Percentiles rank a stretch among this genome's conserved stretches.
phyloP scores from a whole-genome alignment of 2,888 invertebrate species.

The Andrena minutula region DNA sequence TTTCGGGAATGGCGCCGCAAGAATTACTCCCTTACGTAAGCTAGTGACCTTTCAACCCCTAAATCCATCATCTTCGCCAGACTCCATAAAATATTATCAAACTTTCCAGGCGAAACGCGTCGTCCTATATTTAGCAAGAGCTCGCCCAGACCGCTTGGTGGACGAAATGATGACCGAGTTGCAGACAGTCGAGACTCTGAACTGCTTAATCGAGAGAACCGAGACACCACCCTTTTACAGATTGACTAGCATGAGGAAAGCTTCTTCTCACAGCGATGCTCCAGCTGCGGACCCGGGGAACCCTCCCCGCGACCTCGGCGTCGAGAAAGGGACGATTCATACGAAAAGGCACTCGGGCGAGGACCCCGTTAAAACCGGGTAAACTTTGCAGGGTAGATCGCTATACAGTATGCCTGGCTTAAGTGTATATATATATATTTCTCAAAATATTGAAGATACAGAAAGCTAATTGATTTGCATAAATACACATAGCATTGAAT shows the following conservation, averaged over 20 bases:
- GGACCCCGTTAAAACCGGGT: conserved; percentile 93
- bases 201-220: conserved; percentile 97
- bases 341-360: conserved; percentile 97
- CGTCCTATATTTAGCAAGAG: conserved; percentile 95
- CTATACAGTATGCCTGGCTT: not conserved
- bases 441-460: not conserved
- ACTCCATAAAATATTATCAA: conserved; percentile 25
- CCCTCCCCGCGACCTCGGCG: conserved; percentile 88
- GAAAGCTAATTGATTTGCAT: not conserved
- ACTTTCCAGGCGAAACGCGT: conserved; percentile 95
- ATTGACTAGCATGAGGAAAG: conserved; percentile 95
- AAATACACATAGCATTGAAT: no score
- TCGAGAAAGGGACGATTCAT: conserved; percentile 98
- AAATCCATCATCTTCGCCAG: not conserved
- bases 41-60: conserved; percentile 67
- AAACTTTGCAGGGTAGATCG: conserved; percentile 11
- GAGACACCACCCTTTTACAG: conserved; percentile 99
- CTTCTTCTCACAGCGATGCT: conserved; percentile 91
- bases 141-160: conserved; percentile 95
- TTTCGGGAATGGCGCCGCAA: conserved; percentile 98
- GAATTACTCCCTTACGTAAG: conserved; percentile 96
- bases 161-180: conserved; percentile 99
- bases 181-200: conserved; percentile 98
- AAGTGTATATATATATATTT: not conserved
- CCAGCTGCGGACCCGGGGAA: conserved; percentile 86